These are phyloP conservation scores for Gila orcuttii DNA, from an alignment of 2,113 vertebrate genomes.

Conservation along the genomic window DNA sequence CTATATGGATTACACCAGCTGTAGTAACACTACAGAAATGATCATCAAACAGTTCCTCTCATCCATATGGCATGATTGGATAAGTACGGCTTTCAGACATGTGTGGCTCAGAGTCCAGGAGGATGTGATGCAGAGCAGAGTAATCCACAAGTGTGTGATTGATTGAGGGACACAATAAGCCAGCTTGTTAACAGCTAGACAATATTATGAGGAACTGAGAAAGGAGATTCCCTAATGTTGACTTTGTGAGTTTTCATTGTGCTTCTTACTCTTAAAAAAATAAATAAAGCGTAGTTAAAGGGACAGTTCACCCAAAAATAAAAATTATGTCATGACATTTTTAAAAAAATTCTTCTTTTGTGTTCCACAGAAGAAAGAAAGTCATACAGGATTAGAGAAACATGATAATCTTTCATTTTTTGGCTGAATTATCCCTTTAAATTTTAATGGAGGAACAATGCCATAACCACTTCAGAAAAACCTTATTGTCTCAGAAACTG, in stretches of 20 bases:
- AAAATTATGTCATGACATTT: background rate
- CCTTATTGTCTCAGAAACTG: background rate
- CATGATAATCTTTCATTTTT: background rate
- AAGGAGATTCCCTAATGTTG: slow-evolving; percentile 45
- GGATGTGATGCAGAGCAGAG: slow-evolving; percentile 45
- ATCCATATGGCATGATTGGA: slow-evolving; percentile 35
- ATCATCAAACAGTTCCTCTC: slow-evolving; percentile 32
- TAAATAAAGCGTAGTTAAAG: too few species aligned
- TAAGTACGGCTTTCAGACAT: slow-evolving; percentile 32
- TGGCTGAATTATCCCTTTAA: background rate
- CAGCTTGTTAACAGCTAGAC: slow-evolving; percentile 39
- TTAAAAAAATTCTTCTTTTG: background rate
- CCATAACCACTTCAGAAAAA: background rate
- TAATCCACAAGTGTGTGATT: slow-evolving; percentile 47
- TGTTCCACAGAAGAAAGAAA: background rate
- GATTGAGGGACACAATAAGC: slow-evolving; percentile 45
- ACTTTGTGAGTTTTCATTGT: background rate
- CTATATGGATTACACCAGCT: slow-evolving; percentile 20
- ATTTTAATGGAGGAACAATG: background rate
- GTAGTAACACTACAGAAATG: slow-evolving; percentile 43
- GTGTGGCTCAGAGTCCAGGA: slow-evolving; percentile 37
- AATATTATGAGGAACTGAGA: slow-evolving; percentile 46
- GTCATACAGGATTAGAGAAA: background rate
- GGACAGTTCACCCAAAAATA: background rate
- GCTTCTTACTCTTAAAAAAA: background rate